A percentile compares a stretch with the other conserved stretches of the same genome.
Conservation (phyloP, 2,888 invertebrate species). For the Pristionchus exspectatus region DNA sequence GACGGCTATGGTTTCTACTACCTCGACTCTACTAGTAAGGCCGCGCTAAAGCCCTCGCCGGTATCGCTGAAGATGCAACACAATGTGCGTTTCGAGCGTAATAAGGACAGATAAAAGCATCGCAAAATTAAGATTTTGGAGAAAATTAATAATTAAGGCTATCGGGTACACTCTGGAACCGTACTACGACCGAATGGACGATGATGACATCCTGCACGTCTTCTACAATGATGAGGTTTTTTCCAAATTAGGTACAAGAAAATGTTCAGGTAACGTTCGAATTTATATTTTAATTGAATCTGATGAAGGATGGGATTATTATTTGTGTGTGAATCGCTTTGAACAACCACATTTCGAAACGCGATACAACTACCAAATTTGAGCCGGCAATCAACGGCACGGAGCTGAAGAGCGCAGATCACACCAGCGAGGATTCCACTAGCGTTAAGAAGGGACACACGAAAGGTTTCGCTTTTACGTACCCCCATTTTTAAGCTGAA, state of each 20-base stretch:
- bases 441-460: constrained; percentile 68
- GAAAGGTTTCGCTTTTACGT: constrained; percentile 57
- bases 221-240: constrained; percentile 89
- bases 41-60: constrained; percentile 62
- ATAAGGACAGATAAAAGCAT: neutral
- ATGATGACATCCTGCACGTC: constrained; percentile 69
- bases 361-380: neutral
- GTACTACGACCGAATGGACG: constrained; percentile 66
- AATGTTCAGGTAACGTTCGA: too few relatives aligned
- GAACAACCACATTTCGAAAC: too few relatives aligned
- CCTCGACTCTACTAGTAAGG: constrained; percentile 69
- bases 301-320: too few relatives aligned
- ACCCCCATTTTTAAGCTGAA: too few relatives aligned
- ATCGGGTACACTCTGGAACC: constrained; percentile 72
- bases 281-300: neutral
- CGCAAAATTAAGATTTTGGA: too few relatives aligned
- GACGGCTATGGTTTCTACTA: constrained; percentile 72
- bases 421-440: constrained; percentile 52
- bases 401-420: neutral
- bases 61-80: constrained; percentile 64
- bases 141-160: constrained; percentile 60
- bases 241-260: too few relatives aligned
- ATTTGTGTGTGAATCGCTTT: too few relatives aligned
- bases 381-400: constrained; percentile 7
- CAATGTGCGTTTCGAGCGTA: constrained; percentile 60